Evolutionary conservation across 2,113 vertebrate genomes (phyloP), one percentile per base, ranked within the genome.

Genomic region (Fregetta grallaria): DNA sequence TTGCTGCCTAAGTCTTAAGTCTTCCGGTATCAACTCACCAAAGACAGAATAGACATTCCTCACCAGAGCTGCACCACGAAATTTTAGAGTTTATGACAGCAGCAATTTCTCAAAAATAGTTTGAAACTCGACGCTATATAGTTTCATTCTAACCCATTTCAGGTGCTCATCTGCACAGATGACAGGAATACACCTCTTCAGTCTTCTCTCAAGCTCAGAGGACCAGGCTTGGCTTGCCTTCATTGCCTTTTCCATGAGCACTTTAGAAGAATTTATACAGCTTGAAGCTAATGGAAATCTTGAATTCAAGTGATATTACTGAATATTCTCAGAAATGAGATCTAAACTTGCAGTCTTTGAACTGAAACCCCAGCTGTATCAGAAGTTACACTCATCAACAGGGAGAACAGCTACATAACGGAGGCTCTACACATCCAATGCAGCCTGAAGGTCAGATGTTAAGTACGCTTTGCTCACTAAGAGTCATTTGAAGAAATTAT

Each of bases 111-210:
- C 66, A 61, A 26, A 71, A 95, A 20, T 1, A 9, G 6, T 8
- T 13, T 32, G 8, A 55, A 81, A 34, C 2, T 27, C 7, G 0
- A 36, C 11, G n/a, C 6, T n/a, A 7, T 7, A 3, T 21, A 14
- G 12, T 13, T 86, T 3, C 50, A 55, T 38, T 59, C 29, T 6
- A 50, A 38, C 18, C 61, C 38, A 11, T 11, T 68, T 19, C 49
- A 80, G 25, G 29, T 50, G 38, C 25, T 72, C 17, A 34, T 15
- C 52, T 44, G 53, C 30, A 75, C 22, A 49, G 34, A 10, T 13
- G 34, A 38, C 18, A 77, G 30, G 23, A 79, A 40, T 6, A 26
- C 10, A 52, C 6, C 8, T 16, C 23, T 47, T 44, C 20, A 8
- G 14, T 21, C 77, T 66, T 14, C 49, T 55, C n/a, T 66, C 40